A percentile compares a stretch with the other conserved stretches of the same genome.
These are phyloP conservation scores for Boulengeromyrus knoepffleri DNA, from an alignment of 2,113 vertebrate genomes.

Conservation along the genomic window DNA sequence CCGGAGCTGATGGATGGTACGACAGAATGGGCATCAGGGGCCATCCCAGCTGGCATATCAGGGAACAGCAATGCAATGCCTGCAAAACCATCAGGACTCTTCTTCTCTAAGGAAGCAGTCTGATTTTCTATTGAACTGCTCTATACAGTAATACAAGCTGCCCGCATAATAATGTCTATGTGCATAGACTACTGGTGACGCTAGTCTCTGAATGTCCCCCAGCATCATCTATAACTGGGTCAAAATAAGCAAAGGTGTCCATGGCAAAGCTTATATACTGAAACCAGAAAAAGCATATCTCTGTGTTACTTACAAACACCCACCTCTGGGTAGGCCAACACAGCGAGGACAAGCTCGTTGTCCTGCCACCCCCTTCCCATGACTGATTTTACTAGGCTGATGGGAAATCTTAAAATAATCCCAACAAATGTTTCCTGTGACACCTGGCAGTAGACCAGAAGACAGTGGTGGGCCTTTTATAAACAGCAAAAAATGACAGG, in stretches of 20 bases:
- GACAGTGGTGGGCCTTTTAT: slow-evolving; percentile 51
- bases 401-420: slow-evolving; percentile 56
- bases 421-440: slow-evolving; percentile 58
- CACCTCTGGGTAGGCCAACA: not conserved
- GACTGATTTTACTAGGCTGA: slow-evolving; percentile 49
- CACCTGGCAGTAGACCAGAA: slow-evolving; percentile 60
- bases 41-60: not conserved
- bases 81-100: not conserved
- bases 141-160: not conserved
- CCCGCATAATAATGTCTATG: not conserved
- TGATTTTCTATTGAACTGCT: not conserved
- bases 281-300: not conserved
- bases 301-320: not conserved
- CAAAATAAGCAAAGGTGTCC: not conserved
- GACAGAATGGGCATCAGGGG: not conserved
- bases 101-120: not conserved
- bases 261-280: not conserved
- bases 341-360: not conserved
- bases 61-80: not conserved
- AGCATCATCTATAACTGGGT: not conserved
- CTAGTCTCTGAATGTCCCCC: not conserved
- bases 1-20: not conserved
- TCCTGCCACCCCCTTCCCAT: not conserved
- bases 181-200: not conserved
- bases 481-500: slow-evolving; percentile 53